Percentiles rank a stretch among this genome's conserved stretches.
phyloP scores from a whole-genome alignment of 2,888 invertebrate genomes.

The Drosophila aldrichi region DNA sequence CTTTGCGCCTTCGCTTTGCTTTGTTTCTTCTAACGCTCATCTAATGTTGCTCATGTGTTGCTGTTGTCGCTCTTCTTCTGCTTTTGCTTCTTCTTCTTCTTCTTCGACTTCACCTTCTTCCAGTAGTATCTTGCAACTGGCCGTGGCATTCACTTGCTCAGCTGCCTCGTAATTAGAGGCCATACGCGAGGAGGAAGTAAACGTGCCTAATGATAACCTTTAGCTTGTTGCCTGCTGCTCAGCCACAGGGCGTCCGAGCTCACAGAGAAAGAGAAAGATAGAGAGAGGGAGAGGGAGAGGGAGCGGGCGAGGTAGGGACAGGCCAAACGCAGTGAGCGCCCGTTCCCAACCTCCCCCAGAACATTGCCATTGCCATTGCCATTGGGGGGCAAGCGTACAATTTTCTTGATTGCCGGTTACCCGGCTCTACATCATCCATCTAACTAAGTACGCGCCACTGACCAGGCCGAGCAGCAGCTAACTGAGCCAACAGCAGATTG shows the following conservation, averaged over 20 bases:
- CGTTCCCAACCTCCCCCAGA: slow-evolving; percentile 1
- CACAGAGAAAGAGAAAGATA: slow-evolving; percentile 1
- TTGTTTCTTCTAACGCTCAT: slow-evolving; percentile 8
- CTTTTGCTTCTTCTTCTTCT: neutral
- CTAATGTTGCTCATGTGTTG: slow-evolving; percentile 32
- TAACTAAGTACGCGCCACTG: slow-evolving; percentile 78
- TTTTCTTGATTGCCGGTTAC: slow-evolving; percentile 75
- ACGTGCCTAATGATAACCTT: slow-evolving; percentile 81
- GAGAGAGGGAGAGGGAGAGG: neutral
- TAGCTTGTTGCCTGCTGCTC: slow-evolving; percentile 59
- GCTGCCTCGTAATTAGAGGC: slow-evolving; percentile 70
- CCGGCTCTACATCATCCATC: slow-evolving; percentile 62
- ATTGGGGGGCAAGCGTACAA: slow-evolving; percentile 61
- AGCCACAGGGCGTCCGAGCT: slow-evolving; percentile 44
- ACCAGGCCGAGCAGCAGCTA: slow-evolving; percentile 47
- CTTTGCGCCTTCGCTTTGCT: neutral
- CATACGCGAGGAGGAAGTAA: slow-evolving; percentile 72
- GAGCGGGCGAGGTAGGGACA: slow-evolving; percentile 12
- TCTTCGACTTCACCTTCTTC: neutral
- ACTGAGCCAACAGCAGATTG: slow-evolving; percentile 36
- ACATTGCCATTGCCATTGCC: slow-evolving; percentile 19
- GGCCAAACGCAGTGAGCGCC: slow-evolving; percentile 6
- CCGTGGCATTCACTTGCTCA: slow-evolving; percentile 50
- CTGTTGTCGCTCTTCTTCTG: neutral
- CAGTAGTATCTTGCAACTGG: slow-evolving; percentile 12